Evolutionary conservation across 2,113 vertebrate species (phyloP).

Genomic region (Puma concolor): DNA sequence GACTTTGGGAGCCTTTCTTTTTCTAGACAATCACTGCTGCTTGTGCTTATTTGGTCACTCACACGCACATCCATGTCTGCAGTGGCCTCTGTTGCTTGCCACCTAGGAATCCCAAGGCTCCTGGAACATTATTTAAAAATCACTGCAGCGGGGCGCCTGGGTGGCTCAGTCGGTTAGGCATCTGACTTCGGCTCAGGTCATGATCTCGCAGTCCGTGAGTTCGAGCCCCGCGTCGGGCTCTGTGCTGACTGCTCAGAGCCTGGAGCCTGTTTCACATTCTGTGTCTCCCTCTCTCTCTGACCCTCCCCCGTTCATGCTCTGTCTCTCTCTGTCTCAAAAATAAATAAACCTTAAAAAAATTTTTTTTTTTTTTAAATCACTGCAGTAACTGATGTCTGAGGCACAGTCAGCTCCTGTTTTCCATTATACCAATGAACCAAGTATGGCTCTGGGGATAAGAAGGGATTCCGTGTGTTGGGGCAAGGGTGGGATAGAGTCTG

Average conservation of each 20-base stretch:
- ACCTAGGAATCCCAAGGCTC: not conserved
- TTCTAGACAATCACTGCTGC: not conserved
- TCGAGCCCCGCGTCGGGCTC: too few relatives aligned
- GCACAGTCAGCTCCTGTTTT: not conserved
- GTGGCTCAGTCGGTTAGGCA: too few relatives aligned
- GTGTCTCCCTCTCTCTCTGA: too few relatives aligned
- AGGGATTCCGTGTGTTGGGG: not conserved
- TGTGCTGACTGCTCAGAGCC: too few relatives aligned
- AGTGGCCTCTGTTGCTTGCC: not conserved
- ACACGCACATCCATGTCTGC: not conserved
- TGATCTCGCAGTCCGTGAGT: too few relatives aligned
- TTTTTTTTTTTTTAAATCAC: not conserved
- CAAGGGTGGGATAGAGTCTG: not conserved
- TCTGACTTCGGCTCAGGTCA: too few relatives aligned
- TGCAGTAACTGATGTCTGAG: not conserved
- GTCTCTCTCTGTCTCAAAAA: too few relatives aligned
- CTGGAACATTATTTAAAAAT: conserved; percentile 11
- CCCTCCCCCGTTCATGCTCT: too few relatives aligned
- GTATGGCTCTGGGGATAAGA: not conserved
- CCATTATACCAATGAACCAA: not conserved
- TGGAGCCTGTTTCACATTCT: too few relatives aligned
- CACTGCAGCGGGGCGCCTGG: not conserved
- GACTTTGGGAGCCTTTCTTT: not conserved
- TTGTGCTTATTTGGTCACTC: not conserved
- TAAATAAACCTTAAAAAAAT: too few relatives aligned